These are phyloP conservation scores for Epicauta chinensis DNA, from an alignment of 1,140 invertebrate species.

Conservation along the genomic window DNA sequence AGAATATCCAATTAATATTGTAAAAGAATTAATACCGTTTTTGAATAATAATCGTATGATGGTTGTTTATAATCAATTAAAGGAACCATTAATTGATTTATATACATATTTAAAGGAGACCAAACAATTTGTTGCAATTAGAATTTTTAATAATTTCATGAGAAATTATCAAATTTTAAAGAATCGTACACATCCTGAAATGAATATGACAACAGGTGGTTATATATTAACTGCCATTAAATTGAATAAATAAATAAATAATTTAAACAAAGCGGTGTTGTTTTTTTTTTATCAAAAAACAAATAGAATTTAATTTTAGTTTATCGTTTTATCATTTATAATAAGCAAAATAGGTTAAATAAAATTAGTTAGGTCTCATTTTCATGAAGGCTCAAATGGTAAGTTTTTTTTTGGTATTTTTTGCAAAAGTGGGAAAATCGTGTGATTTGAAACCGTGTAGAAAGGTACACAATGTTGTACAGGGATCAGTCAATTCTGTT, in stretches of 20 bases:
- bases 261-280: too few species aligned
- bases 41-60: conserved; percentile 73
- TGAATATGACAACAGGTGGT: conserved; percentile 68
- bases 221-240: conserved; percentile 66
- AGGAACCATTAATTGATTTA: conserved; percentile 75
- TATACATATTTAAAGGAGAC: conserved; percentile 67
- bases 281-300: too few species aligned
- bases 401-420: too few species aligned
- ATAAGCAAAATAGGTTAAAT: too few species aligned
- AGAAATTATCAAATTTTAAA: conserved; percentile 84
- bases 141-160: conserved; percentile 79
- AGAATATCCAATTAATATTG: conserved; percentile 77
- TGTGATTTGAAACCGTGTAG: too few species aligned
- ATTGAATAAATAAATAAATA: conserved; percentile 9
- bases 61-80: conserved; percentile 71
- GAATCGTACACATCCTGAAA: conserved; percentile 76
- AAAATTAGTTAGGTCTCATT: too few species aligned
- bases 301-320: too few species aligned
- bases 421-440: too few species aligned
- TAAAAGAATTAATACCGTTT: conserved; percentile 66
- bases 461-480: too few species aligned
- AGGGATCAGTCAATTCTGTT: too few species aligned
- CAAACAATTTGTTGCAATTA: conserved; percentile 63
- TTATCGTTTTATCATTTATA: too few species aligned
- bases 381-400: too few species aligned